Evolutionary conservation across 2,797 vertebrate species (phyloP), one percentile per base, ranked within the genome.

Genomic region (Anas acuta): DNA sequence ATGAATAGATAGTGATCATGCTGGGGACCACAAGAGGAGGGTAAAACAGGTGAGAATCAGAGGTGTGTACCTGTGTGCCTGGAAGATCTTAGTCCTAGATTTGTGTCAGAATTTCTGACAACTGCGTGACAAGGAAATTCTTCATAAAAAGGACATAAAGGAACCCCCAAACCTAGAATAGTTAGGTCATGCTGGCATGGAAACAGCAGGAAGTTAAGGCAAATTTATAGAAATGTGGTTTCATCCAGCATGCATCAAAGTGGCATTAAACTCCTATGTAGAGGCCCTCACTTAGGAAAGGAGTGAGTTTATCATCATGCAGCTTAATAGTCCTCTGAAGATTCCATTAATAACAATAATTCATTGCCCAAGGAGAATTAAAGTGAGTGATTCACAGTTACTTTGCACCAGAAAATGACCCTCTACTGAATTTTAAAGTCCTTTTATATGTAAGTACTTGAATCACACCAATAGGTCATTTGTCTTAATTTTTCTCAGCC

Each of bases 291-390:
- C 74, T 74, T 4, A 1, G 7, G 13, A 54, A 49, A 71, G 53
- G 89, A 10, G 41, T 33, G 72, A 87, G 22, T 12, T 92, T 60
- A 67, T 89, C 89, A 20, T 65, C 67, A 60, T 67, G 64, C 15
- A 35, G 49, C 25, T 87, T 57, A 28, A 61, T 11, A 89, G 53
- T 47, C 43, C 65, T 84, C 53, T 87, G 39, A 66, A 77, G 79
- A 51, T 87, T 80, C 82, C 78, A 80, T 74, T 74, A 80, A n/a
- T 79, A 71, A 9, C 56, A 79, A 69, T 83, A 94, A 87, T 61
- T 93, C 65, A 47, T 57, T 85, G 84, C 65, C 72, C 85, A 73
- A 77, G 74, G 23, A 82, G 53, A 89, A 73, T 84, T 89, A 89
- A 87, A 74, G 53, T 0, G 10, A 84, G 25, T 74, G 80, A 90